Base-by-base conservation (phyloP, 1,140 invertebrate genomes). In the Formica selysi region DNA sequence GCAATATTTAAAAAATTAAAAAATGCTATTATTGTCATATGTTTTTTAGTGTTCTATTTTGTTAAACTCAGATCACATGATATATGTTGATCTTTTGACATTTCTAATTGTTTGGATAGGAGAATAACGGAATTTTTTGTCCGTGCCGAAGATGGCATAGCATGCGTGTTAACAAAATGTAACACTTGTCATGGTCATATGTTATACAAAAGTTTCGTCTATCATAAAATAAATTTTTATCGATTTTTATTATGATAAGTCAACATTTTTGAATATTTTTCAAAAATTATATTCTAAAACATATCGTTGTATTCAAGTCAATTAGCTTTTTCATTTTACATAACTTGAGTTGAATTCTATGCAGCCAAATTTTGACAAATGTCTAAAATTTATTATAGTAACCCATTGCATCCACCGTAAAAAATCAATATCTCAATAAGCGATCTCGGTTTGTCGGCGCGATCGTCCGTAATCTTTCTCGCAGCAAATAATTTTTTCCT, bases 141-240 rank as follows among this genome's bases (percentile, higher is more conserved):
- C 10, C 13, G 10, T 38, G 6, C 22, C 16, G 0, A 41, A 11
- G 22, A 70, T 38, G n/a, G 5, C 16, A 64, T 61, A 64, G 57
- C 81, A 76, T 89, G 74, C 87, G 6, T 80, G 74, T 74, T 86
- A 70, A 44, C 51, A 16, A 54, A 70, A 65, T 29, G 81, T 22
- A 80, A 89, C 84, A 89, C 65, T 89, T 89, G 87, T 89, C 36
- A 57, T 29, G 36, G 65, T 71, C 65, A 89, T 89, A 71, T 83
- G 76, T 61, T 67, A 68, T 65, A 38, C 51, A 61, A 83, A 64
- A 44, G 48, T 81, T 67, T 67, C 38, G 54, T 76, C 81, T 86
- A 48, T 16, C 13, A 51, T 19, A 51, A 51, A 2, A 5, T 26
- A 51, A 2, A 16, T 7, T 70, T n/a, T 3, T 8, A 29, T 10